These are phyloP conservation scores for Mamestra brassicae DNA, from an alignment of 2,888 invertebrate species.

Conservation along the genomic window DNA sequence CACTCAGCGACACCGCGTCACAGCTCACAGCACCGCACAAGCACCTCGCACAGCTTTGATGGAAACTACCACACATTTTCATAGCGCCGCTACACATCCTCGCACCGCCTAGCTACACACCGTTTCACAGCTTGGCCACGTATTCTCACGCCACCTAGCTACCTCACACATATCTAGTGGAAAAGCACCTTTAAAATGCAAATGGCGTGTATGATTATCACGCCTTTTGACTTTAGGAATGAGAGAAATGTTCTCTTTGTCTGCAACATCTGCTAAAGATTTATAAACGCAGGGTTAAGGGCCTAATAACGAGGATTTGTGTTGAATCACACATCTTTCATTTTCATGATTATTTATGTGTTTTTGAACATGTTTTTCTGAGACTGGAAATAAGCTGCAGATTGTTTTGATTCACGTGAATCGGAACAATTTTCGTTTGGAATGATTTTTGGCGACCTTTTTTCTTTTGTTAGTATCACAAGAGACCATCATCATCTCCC, in stretches of 20 bases:
- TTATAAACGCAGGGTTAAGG: conserved; percentile 32
- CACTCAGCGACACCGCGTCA: no score
- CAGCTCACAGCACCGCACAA: no score
- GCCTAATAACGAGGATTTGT: conserved; percentile 18
- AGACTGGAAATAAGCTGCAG: conserved; percentile 1
- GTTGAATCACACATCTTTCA: conserved; percentile 20
- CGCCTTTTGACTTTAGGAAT: conserved; percentile 43
- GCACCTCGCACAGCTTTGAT: neutral
- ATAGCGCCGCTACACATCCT: neutral
- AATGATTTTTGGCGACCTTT: neutral
- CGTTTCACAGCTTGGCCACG: no score
- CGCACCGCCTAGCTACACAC: no score
- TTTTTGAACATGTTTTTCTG: conserved; percentile 1
- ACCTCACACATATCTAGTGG: neutral
- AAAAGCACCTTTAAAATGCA: conserved; percentile 39
- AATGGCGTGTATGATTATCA: conserved; percentile 50
- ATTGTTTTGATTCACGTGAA: neutral
- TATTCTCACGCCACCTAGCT: neutral
- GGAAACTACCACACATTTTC: neutral
- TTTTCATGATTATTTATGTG: conserved; percentile 2
- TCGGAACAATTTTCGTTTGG: neutral
- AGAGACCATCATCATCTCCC: neutral
- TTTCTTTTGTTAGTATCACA: neutral
- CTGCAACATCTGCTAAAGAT: conserved; percentile 26
- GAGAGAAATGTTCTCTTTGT: conserved; percentile 7